These are phyloP conservation scores for Neodiprion virginianus DNA, from an alignment of 1,140 invertebrate species.

Conservation along the genomic window DNA sequence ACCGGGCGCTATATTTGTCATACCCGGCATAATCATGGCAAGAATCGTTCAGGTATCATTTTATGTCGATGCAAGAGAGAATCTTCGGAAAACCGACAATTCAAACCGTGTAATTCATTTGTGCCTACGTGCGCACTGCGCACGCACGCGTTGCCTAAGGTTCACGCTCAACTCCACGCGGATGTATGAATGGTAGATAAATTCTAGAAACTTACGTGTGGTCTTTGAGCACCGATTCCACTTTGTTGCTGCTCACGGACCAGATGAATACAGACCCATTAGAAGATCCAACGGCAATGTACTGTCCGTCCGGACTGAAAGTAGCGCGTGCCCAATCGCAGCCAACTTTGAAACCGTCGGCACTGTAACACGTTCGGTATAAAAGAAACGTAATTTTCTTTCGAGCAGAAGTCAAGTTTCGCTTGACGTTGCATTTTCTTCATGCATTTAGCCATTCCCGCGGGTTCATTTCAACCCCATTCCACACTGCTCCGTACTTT, in stretches of 20 bases:
- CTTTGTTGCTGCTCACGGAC: conserved; percentile 79
- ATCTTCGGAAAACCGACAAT: no score
- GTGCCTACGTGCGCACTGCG: no score
- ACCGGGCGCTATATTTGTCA: no score
- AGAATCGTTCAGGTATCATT: no score
- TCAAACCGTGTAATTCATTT: no score
- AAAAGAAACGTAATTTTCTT: background rate
- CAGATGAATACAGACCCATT: conserved; percentile 94
- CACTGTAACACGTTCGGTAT: conserved; percentile 66
- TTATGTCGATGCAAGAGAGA: no score
- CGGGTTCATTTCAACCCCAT: no score
- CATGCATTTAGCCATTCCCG: background rate
- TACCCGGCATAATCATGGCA: no score
- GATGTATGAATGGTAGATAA: no score
- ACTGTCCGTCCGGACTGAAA: conserved; percentile 90
- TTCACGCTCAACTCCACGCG: no score
- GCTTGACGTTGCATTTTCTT: background rate
- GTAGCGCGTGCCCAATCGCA: conserved; percentile 92
- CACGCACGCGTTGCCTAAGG: no score
- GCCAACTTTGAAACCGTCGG: conserved; percentile 93
- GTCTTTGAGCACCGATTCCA: conserved; percentile 86
- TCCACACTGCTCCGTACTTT: no score
- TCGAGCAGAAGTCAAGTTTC: background rate
- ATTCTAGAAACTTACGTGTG: conserved; percentile 75
- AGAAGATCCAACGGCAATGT: conserved; percentile 86